Evolutionary conservation across 2,888 invertebrate species (phyloP).

Genomic region (Lobophora halterata): DNA sequence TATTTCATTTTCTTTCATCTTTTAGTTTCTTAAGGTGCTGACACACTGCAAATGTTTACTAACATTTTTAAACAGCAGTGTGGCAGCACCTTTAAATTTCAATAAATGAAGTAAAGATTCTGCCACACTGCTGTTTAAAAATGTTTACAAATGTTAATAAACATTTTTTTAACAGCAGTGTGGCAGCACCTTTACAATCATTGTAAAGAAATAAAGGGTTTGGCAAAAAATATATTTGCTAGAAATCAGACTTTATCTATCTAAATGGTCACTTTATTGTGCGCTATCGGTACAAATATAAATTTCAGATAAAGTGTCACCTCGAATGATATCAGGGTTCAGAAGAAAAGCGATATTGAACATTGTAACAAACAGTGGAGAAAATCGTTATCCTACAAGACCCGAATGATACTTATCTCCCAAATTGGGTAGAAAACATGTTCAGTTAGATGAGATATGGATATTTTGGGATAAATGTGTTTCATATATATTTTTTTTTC

Average conservation of each 20-base stretch:
- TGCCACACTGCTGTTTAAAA: too few species aligned
- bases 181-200: constrained; percentile 3
- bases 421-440: constrained; percentile 3
- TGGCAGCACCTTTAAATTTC: too few species aligned
- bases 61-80: too few species aligned
- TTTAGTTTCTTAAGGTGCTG: too few species aligned
- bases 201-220: background rate
- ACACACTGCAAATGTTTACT: too few species aligned
- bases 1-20: too few species aligned
- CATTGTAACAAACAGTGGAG: constrained; percentile 6
- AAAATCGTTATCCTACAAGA: constrained; percentile 6
- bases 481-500: too few species aligned
- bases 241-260: background rate
- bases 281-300: constrained; percentile 12
- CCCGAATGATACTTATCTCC: constrained; percentile 1
- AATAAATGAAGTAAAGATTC: too few species aligned
- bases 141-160: too few species aligned
- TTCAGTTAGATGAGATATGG: too few species aligned
- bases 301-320: constrained; percentile 19
- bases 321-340: constrained; percentile 13
- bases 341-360: constrained; percentile 14
- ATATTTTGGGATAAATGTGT: too few species aligned
- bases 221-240: background rate
- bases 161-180: too few species aligned
- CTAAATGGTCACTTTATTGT: constrained; percentile 3